Evolutionary conservation across 1,140 invertebrate genomes (phyloP), one percentile per base, ranked within the genome.

Genomic region (Latrodectus geometricus): DNA sequence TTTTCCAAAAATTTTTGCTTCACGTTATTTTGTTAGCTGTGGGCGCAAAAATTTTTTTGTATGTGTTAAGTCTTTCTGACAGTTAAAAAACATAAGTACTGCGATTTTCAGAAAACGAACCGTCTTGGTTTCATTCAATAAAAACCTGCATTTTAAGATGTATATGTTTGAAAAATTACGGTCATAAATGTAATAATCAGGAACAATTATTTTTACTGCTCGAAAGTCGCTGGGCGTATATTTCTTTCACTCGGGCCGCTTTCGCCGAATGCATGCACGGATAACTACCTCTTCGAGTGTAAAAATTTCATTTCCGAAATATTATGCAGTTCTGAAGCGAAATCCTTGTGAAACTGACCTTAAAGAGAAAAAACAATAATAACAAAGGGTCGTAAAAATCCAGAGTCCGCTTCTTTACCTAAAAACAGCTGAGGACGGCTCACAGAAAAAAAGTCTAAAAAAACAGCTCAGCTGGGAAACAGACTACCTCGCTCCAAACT

Each of bases 341-440:
- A 61, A 61, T 35, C 21, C 21, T n/a, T 69, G 68, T 69, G 17
- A 69, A 21, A 21, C 20, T 69, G 68, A 69, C 68, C 68, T 69
- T 69, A 21, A 11, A 69, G 21, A 69, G 68, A 69, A 21, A n/a
- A n/a, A 21, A n/a, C 4, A 17, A 61, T 11, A 61, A 61, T 11
- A 61, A 61, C 17, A 61, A 61, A 61, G 54, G 17, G 54, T 61
- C 11, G 17, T 17, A 61, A 61, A 61, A 14, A 11, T 61, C 17
- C 54, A 61, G 17, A 61, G 35, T 35, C 35, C 50, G 74, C 48
- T 74, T 14, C 61, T n/a, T 49, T 66, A 35, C 76, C 23, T 48
- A 61, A 81, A 79, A 79, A 72, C 79, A 72, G 79, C 79, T 81
- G 48, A 81, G 79, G 68, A 66, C 17, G 35, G n/a, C n/a, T 20